Base-by-base conservation (phyloP, 1,140 invertebrate genomes). In the Littorina saxatilis region DNA sequence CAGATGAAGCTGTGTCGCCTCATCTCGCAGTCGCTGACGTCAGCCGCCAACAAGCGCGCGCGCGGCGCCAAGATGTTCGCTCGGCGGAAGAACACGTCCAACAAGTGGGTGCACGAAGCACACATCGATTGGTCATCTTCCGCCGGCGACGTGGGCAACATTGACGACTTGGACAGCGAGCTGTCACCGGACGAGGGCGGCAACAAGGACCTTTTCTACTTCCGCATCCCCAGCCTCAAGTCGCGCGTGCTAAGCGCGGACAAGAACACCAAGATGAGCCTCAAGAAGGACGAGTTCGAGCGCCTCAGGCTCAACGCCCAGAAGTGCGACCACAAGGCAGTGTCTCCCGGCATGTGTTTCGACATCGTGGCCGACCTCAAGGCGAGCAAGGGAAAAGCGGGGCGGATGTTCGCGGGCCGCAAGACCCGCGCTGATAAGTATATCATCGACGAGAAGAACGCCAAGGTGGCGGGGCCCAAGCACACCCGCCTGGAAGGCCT, bases 61-160 rank as follows among this genome's bases (percentile, higher is more conserved):
- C 96, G 97, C 90, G 98, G 98, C 27, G 97, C 98, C 92, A 96
- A 95, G 85, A 99, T 98, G 98, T 99, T 98, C 91, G 96, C 97
- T 85, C 98, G 97, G 91, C 94, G 97, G 76, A 98, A 97, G 93
- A 97, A 98, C 90, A 94, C 96, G 87, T 97, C 97, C 7, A 95
- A 96, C 81, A 98, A 98, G 92, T 99, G 97, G 97, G 95, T 98
- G 68, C 97, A 98, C 88, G 96, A 97, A 93, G 17, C 96, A 96
- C 85, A 95, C 95, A 96, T 86, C 95, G 96, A 79, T 68, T 79
- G 58, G 47, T 79, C 37, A 84, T 85, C 83, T 35, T 85, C 83
- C 17, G 83, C 82, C 27, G 85, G 84, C 35, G 86, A 86, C 82
- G 82, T 86, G 29, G 84, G 83, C 70, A 85, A 87, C 81, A 40